Conservation (phyloP, 2,888 invertebrate genomes). For the Tuberolachnus salignus region DNA sequence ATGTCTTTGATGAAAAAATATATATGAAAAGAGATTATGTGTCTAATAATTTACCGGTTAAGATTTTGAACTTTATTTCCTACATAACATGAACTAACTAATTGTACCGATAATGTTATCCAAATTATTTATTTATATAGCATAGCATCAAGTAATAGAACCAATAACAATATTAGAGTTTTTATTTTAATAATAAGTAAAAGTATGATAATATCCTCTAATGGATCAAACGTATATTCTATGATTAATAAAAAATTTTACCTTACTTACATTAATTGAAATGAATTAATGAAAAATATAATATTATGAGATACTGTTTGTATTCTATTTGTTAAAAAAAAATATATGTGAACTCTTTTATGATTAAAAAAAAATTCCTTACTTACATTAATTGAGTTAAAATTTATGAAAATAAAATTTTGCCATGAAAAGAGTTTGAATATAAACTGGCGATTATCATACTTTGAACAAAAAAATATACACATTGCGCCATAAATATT, state of each 20-base stretch:
- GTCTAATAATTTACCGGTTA: too few species aligned
- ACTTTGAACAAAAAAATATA: background rate
- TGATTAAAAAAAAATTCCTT: constrained; percentile 57
- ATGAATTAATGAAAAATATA: constrained; percentile 13
- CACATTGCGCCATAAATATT: too few species aligned
- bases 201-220: too few species aligned
- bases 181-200: background rate
- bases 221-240: background rate
- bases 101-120: too few species aligned
- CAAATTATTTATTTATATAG: too few species aligned
- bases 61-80: too few species aligned
- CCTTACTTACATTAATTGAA: constrained; percentile 50
- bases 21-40: constrained; percentile 6
- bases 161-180: background rate
- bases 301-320: constrained; percentile 26
- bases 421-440: constrained; percentile 30
- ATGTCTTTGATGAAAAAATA: background rate
- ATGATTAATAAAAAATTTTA: constrained; percentile 35
- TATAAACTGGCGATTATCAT: background rate
- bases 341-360: constrained; percentile 33
- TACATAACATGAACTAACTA: too few species aligned
- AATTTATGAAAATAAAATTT: constrained; percentile 10
- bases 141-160: too few species aligned
- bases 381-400: constrained; percentile 57
- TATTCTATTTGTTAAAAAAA: background rate